These are phyloP conservation scores for Papilio machaon DNA, from an alignment of 1,140 invertebrate genomes.

Conservation along the genomic window DNA sequence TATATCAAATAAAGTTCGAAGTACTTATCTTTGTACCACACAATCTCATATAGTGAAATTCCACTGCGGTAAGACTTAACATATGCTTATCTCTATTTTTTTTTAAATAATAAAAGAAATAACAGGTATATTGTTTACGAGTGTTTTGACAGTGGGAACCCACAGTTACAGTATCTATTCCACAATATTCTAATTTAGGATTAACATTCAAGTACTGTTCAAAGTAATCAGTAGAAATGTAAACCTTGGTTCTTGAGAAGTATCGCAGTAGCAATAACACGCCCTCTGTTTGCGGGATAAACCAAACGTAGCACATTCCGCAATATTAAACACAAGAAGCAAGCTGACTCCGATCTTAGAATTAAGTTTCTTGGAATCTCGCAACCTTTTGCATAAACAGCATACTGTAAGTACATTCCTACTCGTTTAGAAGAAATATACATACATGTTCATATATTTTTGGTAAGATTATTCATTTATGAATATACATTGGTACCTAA, in stretches of 20 bases:
- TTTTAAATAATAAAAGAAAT: background rate
- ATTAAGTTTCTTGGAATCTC: background rate
- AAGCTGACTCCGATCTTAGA: slow-evolving; percentile 1
- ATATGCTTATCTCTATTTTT: background rate
- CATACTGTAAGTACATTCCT: background rate
- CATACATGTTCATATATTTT: too few species aligned
- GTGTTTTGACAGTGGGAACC: background rate
- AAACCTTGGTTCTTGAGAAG: background rate
- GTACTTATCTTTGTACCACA: background rate
- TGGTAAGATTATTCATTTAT: too few species aligned
- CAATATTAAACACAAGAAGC: slow-evolving; percentile 15
- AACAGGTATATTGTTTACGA: background rate
- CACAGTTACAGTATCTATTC: background rate
- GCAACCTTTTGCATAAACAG: background rate
- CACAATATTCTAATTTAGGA: background rate
- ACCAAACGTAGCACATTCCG: slow-evolving; percentile 2
- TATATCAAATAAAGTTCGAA: background rate
- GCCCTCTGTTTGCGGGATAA: background rate
- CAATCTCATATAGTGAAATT: background rate
- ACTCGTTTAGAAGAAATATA: background rate
- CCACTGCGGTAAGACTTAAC: background rate
- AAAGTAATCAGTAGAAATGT: background rate
- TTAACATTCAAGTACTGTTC: background rate
- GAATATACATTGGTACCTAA: too few species aligned
- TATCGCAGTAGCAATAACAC: background rate